These are phyloP conservation scores for Heteronetta atricapilla DNA, from an alignment of 2,113 vertebrate genomes.

Conservation along the genomic window DNA sequence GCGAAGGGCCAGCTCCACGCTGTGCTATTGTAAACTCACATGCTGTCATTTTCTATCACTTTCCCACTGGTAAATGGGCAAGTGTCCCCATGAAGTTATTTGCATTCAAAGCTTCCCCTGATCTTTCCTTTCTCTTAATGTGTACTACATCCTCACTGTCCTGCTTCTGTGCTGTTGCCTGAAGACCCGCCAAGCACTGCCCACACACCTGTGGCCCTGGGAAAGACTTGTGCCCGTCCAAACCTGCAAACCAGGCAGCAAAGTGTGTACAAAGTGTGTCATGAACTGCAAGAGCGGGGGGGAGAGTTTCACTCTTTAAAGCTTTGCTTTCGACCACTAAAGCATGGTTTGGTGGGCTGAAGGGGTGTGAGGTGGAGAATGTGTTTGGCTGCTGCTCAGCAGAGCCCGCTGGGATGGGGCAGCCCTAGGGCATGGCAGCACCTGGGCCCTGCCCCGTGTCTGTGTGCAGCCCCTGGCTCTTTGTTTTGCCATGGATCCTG, in stretches of 20 bases:
- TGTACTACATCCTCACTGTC: neutral
- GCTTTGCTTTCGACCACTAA: neutral
- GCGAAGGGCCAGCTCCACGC: neutral
- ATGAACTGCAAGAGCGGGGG: neutral
- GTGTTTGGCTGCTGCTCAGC: too few species aligned
- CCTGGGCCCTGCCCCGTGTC: too few species aligned
- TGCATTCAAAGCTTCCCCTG: neutral
- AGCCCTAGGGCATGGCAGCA: too few species aligned
- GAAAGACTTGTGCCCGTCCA: too few species aligned
- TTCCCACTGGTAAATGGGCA: neutral
- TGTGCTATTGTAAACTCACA: neutral
- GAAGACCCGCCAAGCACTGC: neutral
- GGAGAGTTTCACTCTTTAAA: neutral
- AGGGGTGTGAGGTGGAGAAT: too few species aligned
- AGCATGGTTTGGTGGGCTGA: too few species aligned
- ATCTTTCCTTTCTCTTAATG: too few species aligned
- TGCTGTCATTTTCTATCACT: neutral
- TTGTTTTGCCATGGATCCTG: too few species aligned
- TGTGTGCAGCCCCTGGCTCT: too few species aligned
- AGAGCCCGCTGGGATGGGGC: too few species aligned
- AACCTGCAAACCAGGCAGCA: too few species aligned
- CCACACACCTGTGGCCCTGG: neutral
- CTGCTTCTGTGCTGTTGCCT: neutral
- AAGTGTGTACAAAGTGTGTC: fast-evolving
- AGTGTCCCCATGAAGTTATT: neutral